phyloP scores from a whole-genome alignment of 2,113 vertebrate genomes.

The Plestiodon gilberti region DNA sequence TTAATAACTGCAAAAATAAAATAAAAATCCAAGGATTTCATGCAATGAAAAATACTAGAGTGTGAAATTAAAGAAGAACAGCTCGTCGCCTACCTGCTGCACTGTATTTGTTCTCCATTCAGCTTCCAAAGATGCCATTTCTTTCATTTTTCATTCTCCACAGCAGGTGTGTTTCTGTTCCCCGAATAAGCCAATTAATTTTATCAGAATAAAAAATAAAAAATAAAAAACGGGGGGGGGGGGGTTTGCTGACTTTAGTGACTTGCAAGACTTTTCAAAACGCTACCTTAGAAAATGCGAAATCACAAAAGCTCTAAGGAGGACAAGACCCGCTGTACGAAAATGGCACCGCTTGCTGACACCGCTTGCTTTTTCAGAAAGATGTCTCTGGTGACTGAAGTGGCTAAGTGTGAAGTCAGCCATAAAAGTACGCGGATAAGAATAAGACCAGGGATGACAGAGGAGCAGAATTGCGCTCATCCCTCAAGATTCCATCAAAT shows the following conservation, averaged over 20 bases:
- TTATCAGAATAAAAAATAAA: background rate
- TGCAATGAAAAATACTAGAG: constrained; percentile 31
- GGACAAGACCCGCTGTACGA: background rate
- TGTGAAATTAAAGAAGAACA: constrained; percentile 47
- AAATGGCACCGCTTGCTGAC: background rate
- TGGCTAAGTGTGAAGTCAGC: constrained; percentile 28
- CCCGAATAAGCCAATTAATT: background rate
- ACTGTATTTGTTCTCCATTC: background rate
- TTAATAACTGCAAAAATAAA: constrained; percentile 18
- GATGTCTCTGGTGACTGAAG: background rate
- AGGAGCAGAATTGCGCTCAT: constrained; percentile 15
- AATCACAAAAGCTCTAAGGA: background rate
- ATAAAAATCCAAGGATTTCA: constrained; percentile 28
- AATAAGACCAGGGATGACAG: constrained; percentile 11
- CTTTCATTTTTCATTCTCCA: background rate
- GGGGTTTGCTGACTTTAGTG: background rate
- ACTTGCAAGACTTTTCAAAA: background rate
- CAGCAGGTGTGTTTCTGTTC: background rate
- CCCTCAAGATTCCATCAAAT: background rate
- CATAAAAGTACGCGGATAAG: constrained; percentile 14
- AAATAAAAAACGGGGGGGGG: too few species aligned
- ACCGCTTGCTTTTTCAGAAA: constrained; percentile 27
- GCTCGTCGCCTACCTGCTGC: constrained; percentile 44
- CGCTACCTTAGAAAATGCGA: background rate
- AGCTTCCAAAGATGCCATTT: background rate